Conservation (phyloP, 2,888 invertebrate genomes). For the Molanna angustata region DNA sequence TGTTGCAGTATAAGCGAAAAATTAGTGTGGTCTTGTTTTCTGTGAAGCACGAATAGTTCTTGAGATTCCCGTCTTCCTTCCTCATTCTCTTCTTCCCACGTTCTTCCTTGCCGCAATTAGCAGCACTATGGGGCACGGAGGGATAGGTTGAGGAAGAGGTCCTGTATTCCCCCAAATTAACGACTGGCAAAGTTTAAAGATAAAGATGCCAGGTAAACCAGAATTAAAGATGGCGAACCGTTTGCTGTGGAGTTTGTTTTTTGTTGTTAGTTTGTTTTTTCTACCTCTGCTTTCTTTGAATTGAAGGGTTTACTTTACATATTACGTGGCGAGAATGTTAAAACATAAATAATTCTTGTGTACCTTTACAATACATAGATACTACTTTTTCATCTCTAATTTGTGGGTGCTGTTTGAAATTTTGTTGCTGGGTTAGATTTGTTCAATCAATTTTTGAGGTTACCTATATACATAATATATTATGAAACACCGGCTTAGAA, state of each 20-base stretch:
- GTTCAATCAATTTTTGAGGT: too few species aligned
- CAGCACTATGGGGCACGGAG: too few species aligned
- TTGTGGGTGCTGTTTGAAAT: too few species aligned
- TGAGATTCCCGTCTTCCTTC: neutral
- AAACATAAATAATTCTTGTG: conserved; percentile 5
- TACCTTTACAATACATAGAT: too few species aligned
- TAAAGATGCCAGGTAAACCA: conserved; percentile 20
- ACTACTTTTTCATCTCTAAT: too few species aligned
- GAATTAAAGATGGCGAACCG: conserved; percentile 9
- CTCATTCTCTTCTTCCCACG: conserved; percentile 6
- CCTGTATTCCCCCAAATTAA: conserved; percentile 19
- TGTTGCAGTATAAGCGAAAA: too few species aligned
- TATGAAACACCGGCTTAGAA: too few species aligned
- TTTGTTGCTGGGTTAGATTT: too few species aligned
- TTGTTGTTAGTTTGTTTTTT: neutral
- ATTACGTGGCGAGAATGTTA: conserved; percentile 3
- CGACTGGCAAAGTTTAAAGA: conserved; percentile 17
- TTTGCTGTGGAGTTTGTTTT: conserved; percentile 1
- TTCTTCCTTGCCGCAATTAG: conserved; percentile 16
- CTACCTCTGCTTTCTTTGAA: neutral
- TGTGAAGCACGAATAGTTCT: too few species aligned
- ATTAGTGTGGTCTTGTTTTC: too few species aligned
- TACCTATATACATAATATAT: too few species aligned
- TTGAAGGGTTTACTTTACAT: conserved; percentile 8
- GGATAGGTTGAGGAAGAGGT: too few species aligned